Conservation (phyloP, 2,113 vertebrate species). For the Seriola quinqueradiata region DNA sequence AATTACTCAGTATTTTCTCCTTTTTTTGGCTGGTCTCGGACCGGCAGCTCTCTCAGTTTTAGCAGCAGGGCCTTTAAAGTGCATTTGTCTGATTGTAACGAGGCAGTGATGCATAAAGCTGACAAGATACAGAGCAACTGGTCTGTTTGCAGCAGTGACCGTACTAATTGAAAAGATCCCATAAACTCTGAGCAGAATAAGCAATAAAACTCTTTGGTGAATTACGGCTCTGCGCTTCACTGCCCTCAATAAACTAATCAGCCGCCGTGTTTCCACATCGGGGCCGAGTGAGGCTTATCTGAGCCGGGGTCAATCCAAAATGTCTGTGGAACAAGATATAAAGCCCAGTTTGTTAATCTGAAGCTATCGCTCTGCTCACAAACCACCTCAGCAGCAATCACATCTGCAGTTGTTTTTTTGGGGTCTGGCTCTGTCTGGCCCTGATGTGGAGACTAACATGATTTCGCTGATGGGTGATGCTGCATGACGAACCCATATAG, state of each 20-base stretch:
- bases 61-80: constrained; percentile 31
- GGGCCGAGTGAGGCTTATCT: constrained; percentile 4
- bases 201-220: constrained; percentile 57
- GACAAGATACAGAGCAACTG: constrained; percentile 48
- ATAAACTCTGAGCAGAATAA: constrained; percentile 61
- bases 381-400: constrained; percentile 8
- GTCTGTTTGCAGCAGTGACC: constrained; percentile 53
- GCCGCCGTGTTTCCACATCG: constrained; percentile 39
- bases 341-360: constrained; percentile 33
- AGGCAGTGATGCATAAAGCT: constrained; percentile 56
- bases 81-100: constrained; percentile 55
- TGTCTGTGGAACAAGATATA: constrained; percentile 29
- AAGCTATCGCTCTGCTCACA: constrained; percentile 2
- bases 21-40: constrained; percentile 1
- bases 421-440: background rate
- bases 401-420: background rate
- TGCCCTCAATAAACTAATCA: constrained; percentile 57
- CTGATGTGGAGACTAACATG: constrained; percentile 1
- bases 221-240: constrained; percentile 41
- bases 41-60: constrained; percentile 24
- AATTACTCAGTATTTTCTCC: background rate
- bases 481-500: background rate
- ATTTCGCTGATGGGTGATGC: constrained; percentile 2
- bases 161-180: constrained; percentile 64
- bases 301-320: constrained; percentile 21